Percentiles rank a stretch among this genome's conserved stretches.
phyloP scores from a whole-genome alignment of 2,113 vertebrate species.

The Gnathonemus longibarbis region DNA sequence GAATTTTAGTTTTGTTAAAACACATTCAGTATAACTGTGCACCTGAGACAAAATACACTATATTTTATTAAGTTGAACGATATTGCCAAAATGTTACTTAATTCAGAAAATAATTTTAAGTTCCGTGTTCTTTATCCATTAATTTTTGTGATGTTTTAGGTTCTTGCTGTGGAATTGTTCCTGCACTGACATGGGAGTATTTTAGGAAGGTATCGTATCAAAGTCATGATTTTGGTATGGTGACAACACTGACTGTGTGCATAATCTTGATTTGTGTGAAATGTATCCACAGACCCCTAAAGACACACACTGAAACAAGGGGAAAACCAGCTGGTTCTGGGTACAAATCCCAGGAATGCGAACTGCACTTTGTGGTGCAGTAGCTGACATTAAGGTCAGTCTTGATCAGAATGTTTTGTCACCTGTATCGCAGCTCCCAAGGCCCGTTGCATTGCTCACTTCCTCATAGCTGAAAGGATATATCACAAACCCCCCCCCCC shows the following conservation, averaged over 20 bases:
- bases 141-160: neutral
- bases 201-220: neutral
- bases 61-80: neutral
- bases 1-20: neutral
- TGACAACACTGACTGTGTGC: neutral
- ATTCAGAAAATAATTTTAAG: neutral
- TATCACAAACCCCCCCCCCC: neutral
- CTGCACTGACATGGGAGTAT: neutral
- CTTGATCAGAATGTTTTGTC: neutral
- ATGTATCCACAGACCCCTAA: neutral
- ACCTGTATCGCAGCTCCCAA: neutral
- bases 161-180: neutral
- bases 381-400: neutral
- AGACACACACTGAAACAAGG: neutral
- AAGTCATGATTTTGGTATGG: neutral
- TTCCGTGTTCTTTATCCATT: neutral
- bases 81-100: neutral
- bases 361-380: neutral
- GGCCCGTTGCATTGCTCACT: neutral
- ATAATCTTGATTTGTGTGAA: neutral
- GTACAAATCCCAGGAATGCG: neutral
- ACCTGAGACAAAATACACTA: neutral
- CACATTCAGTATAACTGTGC: neutral
- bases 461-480: neutral
- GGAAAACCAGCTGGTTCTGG: neutral